phyloP scores from a whole-genome alignment of 2,797 vertebrate genomes.

The Capromys pilorides region DNA sequence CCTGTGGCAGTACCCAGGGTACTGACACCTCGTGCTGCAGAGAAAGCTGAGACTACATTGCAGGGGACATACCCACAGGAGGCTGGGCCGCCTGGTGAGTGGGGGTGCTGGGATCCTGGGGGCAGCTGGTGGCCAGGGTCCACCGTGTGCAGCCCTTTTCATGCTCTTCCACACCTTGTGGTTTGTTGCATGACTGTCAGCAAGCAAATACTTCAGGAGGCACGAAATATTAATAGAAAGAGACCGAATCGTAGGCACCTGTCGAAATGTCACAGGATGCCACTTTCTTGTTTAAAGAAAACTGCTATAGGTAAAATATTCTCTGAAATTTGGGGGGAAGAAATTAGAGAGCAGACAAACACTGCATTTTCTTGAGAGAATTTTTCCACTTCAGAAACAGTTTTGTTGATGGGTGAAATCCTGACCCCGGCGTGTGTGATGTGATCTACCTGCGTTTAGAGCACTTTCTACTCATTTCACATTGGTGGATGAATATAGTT shows the following conservation, averaged over 20 bases:
- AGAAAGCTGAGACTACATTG: not conserved
- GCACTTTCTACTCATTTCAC: not conserved
- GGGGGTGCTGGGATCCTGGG: not conserved
- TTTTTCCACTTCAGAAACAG: not conserved
- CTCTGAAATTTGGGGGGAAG: constrained; percentile 16
- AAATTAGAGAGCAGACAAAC: not conserved
- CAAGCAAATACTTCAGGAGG: constrained; percentile 44
- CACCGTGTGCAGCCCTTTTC: not conserved
- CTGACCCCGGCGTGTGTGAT: not conserved
- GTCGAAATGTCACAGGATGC: not conserved
- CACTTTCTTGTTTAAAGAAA: constrained; percentile 36
- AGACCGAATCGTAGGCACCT: constrained; percentile 10
- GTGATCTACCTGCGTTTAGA: not conserved
- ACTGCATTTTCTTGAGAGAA: not conserved
- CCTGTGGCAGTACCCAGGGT: too few species aligned
- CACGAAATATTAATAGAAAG: not conserved
- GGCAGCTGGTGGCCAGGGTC: not conserved
- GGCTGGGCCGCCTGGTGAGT: fast-evolving
- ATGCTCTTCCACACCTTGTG: not conserved
- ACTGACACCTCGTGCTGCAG: not conserved
- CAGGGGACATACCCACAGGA: fast-evolving
- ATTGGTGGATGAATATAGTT: not conserved
- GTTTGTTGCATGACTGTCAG: not conserved
- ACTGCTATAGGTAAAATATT: not conserved
- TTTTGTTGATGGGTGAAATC: not conserved